Evolutionary conservation across 2,797 vertebrate genomes (phyloP), one percentile per base, ranked within the genome.

Genomic region (Cossypha dichroa): DNA sequence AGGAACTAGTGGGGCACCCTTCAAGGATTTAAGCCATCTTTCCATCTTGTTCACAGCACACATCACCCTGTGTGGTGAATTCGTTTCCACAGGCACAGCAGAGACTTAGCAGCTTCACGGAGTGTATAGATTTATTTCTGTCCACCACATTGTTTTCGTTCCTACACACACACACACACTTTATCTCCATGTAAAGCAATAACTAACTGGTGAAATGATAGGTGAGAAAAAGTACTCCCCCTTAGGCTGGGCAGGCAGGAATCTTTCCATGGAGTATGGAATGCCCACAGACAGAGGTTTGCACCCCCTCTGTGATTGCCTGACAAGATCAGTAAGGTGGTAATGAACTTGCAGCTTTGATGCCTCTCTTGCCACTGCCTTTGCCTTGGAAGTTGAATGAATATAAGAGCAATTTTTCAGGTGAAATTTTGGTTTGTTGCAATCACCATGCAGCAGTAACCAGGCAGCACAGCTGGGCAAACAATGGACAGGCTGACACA

Each of bases 251-350:
- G 48, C 48, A 89, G 43, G 34, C 23, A 73, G 63, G 16, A 72
- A 51, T 40, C 12, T 56, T 75, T 51, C 48, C 74, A 25, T 5
- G 13, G 56, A 77, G 21, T n/a, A 80, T 12, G 15, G 21, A 67
- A 84, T 4, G 28, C 28, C 41, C 31, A 70, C 29, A 68, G 1
- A 70, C 0, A 54, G 15, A 79, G 23, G 6, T 54, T 72, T 62
- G 58, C n/a, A 43, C 17, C 33, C 84, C n/a, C 38, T 90, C 52
- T 64, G 12, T 2, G 2, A 10, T 18, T 8, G 43, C 28, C 34
- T 66, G 18, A 9, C 0, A 1, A 2, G 0, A 79, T 19, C 3
- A 3, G 33, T 55, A 59, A 63, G 18, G 54, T 26, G 28, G 33
- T 20, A 86, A 78, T 18, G n/a, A 58, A 43, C 55, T 36, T 69